phyloP scores from a whole-genome alignment of 2,888 invertebrate species.

The Aspidiotus destructor region DNA sequence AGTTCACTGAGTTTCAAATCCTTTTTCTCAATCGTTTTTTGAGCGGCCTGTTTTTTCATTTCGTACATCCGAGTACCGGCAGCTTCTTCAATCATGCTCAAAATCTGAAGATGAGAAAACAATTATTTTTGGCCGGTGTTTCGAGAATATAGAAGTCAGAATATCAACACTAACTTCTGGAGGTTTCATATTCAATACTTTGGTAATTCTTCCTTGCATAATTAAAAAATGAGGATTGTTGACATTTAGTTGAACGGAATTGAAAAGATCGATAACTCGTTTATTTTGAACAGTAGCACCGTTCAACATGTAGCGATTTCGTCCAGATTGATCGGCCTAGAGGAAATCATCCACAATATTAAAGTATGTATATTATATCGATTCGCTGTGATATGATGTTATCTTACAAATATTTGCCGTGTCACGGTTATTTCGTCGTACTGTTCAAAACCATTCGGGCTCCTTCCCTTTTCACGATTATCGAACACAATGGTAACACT shows the following conservation, averaged over 20 bases:
- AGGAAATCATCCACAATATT: conserved; percentile 33
- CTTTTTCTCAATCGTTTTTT: conserved; percentile 83
- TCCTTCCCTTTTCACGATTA: conserved; percentile 67
- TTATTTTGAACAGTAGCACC: conserved; percentile 83
- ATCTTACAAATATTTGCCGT: conserved; percentile 55
- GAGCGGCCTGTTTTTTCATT: conserved; percentile 74
- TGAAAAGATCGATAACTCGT: conserved; percentile 86
- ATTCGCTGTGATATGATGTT: not conserved
- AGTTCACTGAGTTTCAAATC: conserved; percentile 82
- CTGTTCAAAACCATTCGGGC: conserved; percentile 85
- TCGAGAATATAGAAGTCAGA: conserved; percentile 1
- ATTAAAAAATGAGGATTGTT: conserved; percentile 99
- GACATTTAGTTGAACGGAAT: conserved; percentile 92
- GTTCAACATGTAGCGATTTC: conserved; percentile 85
- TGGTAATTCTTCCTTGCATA: conserved; percentile 98
- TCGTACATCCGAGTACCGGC: conserved; percentile 97
- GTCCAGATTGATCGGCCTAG: conserved; percentile 68
- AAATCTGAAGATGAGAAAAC: conserved; percentile 50
- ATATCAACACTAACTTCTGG: conserved; percentile 57
- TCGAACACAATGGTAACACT: conserved; percentile 93
- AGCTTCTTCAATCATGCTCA: conserved; percentile 97
- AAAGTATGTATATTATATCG: not conserved
- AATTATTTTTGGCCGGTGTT: not conserved
- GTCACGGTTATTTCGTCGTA: conserved; percentile 86
- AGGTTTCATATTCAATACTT: conserved; percentile 98